A percentile compares a stretch with the other conserved stretches of the same genome.
These are phyloP conservation scores for Lycocerus yunnanus DNA, from an alignment of 2,888 invertebrate genomes.

Conservation along the genomic window DNA sequence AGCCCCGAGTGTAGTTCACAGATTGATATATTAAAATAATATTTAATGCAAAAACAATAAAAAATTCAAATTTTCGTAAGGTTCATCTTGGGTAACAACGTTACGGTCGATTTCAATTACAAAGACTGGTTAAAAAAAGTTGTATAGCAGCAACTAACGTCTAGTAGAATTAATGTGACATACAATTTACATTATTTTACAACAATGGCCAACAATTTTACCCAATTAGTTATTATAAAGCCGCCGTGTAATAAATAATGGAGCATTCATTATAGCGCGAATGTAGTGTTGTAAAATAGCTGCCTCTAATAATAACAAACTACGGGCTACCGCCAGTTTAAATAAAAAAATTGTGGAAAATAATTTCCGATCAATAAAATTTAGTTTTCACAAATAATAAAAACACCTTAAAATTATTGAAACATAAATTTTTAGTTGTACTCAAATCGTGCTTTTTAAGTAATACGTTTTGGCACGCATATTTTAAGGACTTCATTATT, in stretches of 20 bases:
- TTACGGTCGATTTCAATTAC: not conserved
- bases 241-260: not conserved
- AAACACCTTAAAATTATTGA: not conserved
- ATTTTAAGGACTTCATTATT: slow-evolving; percentile 2
- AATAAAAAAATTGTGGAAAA: not conserved
- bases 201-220: not conserved
- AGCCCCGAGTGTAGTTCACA: too few species aligned
- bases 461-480: not conserved
- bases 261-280: not conserved
- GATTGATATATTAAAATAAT: too few species aligned
- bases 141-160: not conserved
- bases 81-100: not conserved
- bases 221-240: not conserved
- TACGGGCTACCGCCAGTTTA: not conserved
- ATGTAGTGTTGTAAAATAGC: not conserved
- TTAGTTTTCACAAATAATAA: not conserved
- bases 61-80: too few species aligned
- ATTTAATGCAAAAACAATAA: too few species aligned
- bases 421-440: not conserved
- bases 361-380: not conserved
- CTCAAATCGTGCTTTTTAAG: not conserved
- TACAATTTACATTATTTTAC: not conserved
- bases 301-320: not conserved
- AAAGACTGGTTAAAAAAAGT: not conserved
- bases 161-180: not conserved